phyloP scores from a whole-genome alignment of 1,140 invertebrate species.

The Belonocnema kinseyi region DNA sequence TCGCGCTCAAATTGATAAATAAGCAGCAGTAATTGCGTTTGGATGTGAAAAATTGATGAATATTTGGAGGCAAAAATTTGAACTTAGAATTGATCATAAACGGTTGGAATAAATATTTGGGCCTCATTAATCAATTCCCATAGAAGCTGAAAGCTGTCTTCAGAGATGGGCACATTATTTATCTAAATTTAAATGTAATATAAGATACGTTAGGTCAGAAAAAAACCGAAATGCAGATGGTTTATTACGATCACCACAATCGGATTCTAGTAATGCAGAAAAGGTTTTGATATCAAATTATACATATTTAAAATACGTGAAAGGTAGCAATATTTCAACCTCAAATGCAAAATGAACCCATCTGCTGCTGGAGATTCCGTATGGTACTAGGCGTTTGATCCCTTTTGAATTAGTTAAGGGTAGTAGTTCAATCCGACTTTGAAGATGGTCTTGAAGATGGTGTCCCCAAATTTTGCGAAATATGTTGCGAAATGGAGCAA shows the following conservation, averaged over 20 bases:
- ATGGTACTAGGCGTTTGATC: no score
- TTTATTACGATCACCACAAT: neutral
- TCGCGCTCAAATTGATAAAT: conserved; percentile 24
- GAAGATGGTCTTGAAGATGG: no score
- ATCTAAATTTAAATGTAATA: conserved; percentile 22
- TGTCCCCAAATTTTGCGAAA: no score
- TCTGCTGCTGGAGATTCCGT: no score
- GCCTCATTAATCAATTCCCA: neutral
- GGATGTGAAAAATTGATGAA: conserved; percentile 13
- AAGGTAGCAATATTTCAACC: no score
- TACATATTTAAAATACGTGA: neutral
- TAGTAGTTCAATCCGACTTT: no score
- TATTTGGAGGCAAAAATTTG: neutral
- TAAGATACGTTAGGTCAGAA: conserved; percentile 9
- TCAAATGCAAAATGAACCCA: no score
- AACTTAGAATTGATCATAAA: neutral
- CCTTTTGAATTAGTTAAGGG: no score
- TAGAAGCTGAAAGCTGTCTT: neutral
- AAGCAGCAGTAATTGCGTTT: conserved; percentile 1
- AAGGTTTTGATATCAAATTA: neutral
- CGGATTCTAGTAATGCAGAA: no score
- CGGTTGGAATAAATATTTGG: neutral
- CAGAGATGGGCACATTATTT: conserved; percentile 8
- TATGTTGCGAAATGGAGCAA: no score
- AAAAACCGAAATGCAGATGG: neutral